Evolutionary conservation across 2,888 invertebrate genomes (phyloP), one percentile per base, ranked within the genome.

Genomic region (Ochropleura plecta): DNA sequence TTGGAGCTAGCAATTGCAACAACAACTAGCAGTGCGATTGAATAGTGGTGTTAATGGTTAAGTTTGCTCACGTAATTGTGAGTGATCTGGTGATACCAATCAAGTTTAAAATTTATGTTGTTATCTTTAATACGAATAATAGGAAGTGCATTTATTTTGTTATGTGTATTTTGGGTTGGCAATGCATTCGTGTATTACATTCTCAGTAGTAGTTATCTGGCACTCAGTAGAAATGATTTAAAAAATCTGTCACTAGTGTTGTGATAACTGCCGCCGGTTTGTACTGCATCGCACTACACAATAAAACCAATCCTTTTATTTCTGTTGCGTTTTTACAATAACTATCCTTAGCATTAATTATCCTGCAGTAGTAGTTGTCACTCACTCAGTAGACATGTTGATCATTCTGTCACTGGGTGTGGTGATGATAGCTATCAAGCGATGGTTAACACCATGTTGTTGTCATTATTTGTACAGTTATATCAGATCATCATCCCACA

Each of bases 401-500:
- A 9, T 14, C 2, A 71, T 69, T 76, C 77, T 85, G 80, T 78
- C 75, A 70, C 75, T 79, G 64, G 70, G 73, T 46, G 64, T 51
- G 46, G 70, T 74, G 77, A 77, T 70, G 48, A 72, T 53, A 30
- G 16, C 7, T 30, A 40, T 14, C 2, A 5, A 59, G 30, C 7
- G 30, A 40, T 7, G 7, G 30, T 49, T 30, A 30, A 16, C 30
- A 6, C 30, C 53, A n/a, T 3, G 9, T 53, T n/a, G 53, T 53
- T n/a, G 9, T 53, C 53, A 53, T n/a, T 53, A 4, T n/a, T 51
- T 18, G 8, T 18, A 8, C 0, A 51, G 8, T 51, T 18, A 30
- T 53, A 53, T 9, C 53, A 53, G 0, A 51, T 51, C 3, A 51
- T 51, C 55, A 14, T n/a, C 30, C 6, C 14, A 16, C 0, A 44